A percentile compares a stretch with the other conserved stretches of the same genome.
These are phyloP conservation scores for Malaclemys terrapin DNA, from an alignment of 2,113 vertebrate species.

Conservation along the genomic window DNA sequence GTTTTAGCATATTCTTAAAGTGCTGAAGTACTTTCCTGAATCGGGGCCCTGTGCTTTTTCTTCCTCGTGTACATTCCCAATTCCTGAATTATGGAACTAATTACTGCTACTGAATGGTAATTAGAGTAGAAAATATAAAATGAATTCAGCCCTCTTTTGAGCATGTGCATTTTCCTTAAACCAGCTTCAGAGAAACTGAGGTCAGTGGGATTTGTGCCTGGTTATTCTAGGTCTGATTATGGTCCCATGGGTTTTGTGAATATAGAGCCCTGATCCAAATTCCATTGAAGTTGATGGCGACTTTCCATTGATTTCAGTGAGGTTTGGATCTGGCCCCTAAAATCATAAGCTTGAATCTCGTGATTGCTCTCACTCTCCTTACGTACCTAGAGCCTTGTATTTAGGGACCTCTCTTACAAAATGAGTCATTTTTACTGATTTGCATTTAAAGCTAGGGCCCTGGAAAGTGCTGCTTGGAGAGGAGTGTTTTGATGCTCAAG, in stretches of 20 bases:
- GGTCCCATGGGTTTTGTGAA: not conserved
- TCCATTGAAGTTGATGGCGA: not conserved
- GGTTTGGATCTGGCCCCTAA: not conserved
- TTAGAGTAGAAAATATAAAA: not conserved
- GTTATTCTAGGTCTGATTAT: not conserved
- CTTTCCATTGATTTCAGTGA: not conserved
- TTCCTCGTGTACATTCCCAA: not conserved
- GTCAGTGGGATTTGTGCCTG: not conserved
- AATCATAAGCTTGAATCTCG: not conserved
- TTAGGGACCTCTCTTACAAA: not conserved
- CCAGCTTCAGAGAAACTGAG: not conserved
- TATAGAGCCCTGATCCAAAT: not conserved
- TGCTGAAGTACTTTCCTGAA: not conserved
- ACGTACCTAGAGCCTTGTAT: not conserved
- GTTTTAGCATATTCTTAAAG: not conserved
- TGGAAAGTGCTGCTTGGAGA: not conserved
- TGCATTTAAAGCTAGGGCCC: not conserved
- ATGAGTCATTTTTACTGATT: not conserved
- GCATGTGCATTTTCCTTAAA: rapidly evolving
- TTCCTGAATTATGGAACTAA: not conserved
- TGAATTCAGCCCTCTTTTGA: not conserved
- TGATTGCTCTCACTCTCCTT: not conserved
- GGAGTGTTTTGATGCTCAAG: not conserved
- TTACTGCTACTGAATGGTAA: not conserved
- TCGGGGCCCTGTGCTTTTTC: not conserved